Evolutionary conservation across 1,140 invertebrate species (phyloP).

Genomic region (Glomeris maerens): DNA sequence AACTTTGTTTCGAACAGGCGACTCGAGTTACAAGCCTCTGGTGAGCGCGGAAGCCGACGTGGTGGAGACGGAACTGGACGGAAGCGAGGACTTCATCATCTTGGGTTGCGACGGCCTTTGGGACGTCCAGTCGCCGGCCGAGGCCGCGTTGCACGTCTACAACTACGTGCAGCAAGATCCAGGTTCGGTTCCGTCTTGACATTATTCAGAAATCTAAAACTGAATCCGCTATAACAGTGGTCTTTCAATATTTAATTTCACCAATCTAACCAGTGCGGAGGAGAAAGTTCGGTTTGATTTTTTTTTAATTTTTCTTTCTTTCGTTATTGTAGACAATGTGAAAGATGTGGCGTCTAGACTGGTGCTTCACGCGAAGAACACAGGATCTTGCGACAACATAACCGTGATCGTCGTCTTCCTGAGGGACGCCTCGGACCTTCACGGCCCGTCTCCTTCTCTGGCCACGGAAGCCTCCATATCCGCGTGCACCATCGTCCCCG

Average conservation of each 20-base stretch:
- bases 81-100: conserved; percentile 78
- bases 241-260: no score
- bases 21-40: conserved; percentile 64
- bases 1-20: conserved; percentile 44
- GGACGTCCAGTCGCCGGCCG: conserved; percentile 59
- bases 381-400: conserved; percentile 71
- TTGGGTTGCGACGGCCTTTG: conserved; percentile 86
- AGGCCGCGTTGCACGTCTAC: conserved; percentile 44
- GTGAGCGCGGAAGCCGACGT: conserved; percentile 75
- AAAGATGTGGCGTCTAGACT: conserved; percentile 43
- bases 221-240: no score
- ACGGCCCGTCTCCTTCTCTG: no score
- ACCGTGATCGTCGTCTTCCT: conserved; percentile 75
- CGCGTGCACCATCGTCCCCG: not conserved
- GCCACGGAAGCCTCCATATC: no score
- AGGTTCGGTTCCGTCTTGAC: no score
- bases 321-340: conserved; percentile 24
- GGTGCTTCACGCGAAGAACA: conserved; percentile 53
- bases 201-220: no score
- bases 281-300: no score
- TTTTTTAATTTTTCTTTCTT: conserved; percentile 9
- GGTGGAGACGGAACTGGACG: conserved; percentile 51
- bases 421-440: conserved; percentile 33
- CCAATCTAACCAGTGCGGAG: no score
- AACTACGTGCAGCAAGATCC: no score